Base-by-base conservation (phyloP, 2,888 invertebrate genomes). In the Troides oblongomaculatus region DNA sequence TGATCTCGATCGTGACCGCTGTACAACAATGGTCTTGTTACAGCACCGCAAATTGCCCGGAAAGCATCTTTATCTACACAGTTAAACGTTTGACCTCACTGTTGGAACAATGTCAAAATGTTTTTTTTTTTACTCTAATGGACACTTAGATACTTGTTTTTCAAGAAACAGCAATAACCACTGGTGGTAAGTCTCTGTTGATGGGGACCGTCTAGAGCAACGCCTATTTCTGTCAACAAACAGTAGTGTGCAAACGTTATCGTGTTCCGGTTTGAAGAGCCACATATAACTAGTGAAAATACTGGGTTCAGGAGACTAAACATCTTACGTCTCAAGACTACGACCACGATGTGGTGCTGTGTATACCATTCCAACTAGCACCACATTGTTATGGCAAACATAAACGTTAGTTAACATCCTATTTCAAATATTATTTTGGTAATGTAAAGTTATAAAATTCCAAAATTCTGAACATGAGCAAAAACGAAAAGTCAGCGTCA, bases 1-100 rank as follows among this genome's bases (percentile, higher is more conserved):
- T 85, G 86, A 84, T 81, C 81, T 82, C 79, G 81, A 81, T 89
- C 89, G 88, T 90, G 90, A 88, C 84, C 82, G 77, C 78, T 80
- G 78, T 72, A 79, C 79, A 80, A 86, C 85, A 88, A 88, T 86
- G 76, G 80, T 73, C 73, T 74, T 77, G 76, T 84, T 83, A 85
- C 79, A 71, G 79, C 79, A 80, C 74, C 72, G 78, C 77, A 77
- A 83, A 79, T 82, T 78, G 79, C 76, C 77, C 81, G 82, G 83
- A 84, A 85, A 84, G 76, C 84, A 85, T 82, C 81, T 72, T 64
- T 39, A 75, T 75, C 74, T 73, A 75, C 73, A 73, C 72, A 68
- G 71, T 75, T 72, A 72, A 67, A 69, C 64, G 74, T 79, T 74
- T 82, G 83, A 85, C 88, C 88, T 87, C 84, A 80, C 73, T 70